Evolutionary conservation across 1,140 invertebrate genomes (phyloP), one percentile per base, ranked within the genome.

Genomic region (Bombus terrestris): DNA sequence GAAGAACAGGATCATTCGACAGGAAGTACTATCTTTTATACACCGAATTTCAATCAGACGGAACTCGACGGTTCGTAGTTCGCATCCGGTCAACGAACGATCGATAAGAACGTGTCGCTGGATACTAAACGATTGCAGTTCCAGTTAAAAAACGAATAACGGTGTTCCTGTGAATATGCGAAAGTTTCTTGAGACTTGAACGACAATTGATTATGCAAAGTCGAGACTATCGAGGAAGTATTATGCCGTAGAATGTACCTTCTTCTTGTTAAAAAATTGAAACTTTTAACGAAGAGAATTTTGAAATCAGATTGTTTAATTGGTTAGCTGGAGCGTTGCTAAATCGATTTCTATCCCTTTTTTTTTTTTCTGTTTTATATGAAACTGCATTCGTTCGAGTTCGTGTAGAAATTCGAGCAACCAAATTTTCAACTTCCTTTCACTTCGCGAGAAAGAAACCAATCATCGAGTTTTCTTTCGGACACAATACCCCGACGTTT

Each of bases 31-130:
- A 90, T 78, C 89, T 90, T 47, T 88, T 86, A 47, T 80, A 88
- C 80, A 76, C 81, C 89, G 89, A 90, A 90, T 90, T 90, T 91
- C 89, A 90, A 91, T 91, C 83, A 83, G 78, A 9, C 66, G 64
- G 22, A 13, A 53, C 83, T 59, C 32, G 71, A 73, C 74, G 69
- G 81, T 73, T 80, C 41, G 68, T 47, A 13, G 37, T 13, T 6
- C 62, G 64, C 71, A 78, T 90, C 88, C 88, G 89, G 82, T 88
- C 47, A 53, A 39, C 47, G 37, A 35, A 35, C 66, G 76, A 85
- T 62, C 77, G 83, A 59, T 53, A 47, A n/a, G 59, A 35, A 78
- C 47, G 43, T n/a, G 72, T 32, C 76, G 75, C 1, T 35, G 66
- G 68, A 39, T 73, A 15, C 53, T 15, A 10, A 71, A 5, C 53